Percentiles rank a stretch among this genome's conserved stretches.
phyloP scores from a whole-genome alignment of 1,140 invertebrate genomes.

The Prorops nasuta region DNA sequence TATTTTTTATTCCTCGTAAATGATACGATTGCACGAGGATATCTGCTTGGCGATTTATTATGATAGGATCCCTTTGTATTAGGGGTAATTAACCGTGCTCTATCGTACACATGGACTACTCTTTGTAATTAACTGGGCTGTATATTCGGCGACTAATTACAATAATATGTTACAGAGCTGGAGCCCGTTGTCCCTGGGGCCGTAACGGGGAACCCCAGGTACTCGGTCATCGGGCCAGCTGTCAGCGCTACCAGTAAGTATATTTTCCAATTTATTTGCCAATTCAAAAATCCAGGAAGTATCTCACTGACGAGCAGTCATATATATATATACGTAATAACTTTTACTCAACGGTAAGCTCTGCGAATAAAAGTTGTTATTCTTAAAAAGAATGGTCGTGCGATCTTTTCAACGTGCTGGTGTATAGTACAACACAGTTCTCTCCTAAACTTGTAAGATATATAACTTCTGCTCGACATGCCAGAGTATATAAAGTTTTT shows the following conservation, averaged over 20 bases:
- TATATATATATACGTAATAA: too few relatives aligned
- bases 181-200: conserved; percentile 54
- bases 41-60: conserved; percentile 53
- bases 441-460: too few relatives aligned
- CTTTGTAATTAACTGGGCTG: conserved; percentile 52
- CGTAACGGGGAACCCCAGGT: conserved; percentile 50
- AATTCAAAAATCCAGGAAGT: too few relatives aligned
- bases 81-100: conserved; percentile 55
- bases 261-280: too few relatives aligned
- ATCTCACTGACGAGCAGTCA: too few relatives aligned
- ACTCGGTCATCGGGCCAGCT: conserved; percentile 57
- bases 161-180: conserved; percentile 57
- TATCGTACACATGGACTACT: conserved; percentile 40
- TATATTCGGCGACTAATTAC: conserved; percentile 56
- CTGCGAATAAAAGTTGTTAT: too few relatives aligned
- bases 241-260: conserved; percentile 60
- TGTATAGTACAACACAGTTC: too few relatives aligned
- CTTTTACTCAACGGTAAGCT: too few relatives aligned
- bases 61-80: conserved; percentile 37
- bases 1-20: too few relatives aligned
- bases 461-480: conserved; percentile 19
- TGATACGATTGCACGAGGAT: conserved; percentile 19
- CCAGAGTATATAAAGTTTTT: conserved; percentile 23
- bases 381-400: too few relatives aligned
- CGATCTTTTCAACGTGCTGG: too few relatives aligned